phyloP scores from a whole-genome alignment of 2,113 vertebrate genomes.

The Xyliphius kryptos region DNA sequence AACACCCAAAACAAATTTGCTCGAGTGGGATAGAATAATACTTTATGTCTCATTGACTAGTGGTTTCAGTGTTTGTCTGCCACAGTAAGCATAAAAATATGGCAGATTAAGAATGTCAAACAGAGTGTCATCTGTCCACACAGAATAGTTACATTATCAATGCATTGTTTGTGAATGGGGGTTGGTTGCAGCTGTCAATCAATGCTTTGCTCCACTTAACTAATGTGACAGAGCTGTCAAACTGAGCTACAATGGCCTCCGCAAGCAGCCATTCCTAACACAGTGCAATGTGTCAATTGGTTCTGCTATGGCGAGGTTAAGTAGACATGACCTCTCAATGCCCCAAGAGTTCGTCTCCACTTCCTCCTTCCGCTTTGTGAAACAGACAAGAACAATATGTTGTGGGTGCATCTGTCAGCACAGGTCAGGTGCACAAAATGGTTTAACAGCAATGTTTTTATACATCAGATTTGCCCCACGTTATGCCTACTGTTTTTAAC shows the following conservation, averaged over 20 bases:
- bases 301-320: constrained; percentile 60
- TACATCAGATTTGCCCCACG: constrained; percentile 31
- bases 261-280: constrained; percentile 54
- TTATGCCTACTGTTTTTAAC: constrained; percentile 1
- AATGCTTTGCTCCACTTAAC: constrained; percentile 40
- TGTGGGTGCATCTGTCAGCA: constrained; percentile 51
- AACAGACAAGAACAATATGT: constrained; percentile 52
- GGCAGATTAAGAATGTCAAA: constrained; percentile 36
- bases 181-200: constrained; percentile 48
- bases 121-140: constrained; percentile 40
- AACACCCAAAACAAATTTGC: constrained; percentile 44
- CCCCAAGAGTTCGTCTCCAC: constrained; percentile 60
- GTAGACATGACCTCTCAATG: constrained; percentile 63
- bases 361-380: constrained; percentile 62
- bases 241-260: constrained; percentile 49
- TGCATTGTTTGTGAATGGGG: constrained; percentile 48
- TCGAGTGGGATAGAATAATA: background rate
- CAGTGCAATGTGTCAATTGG: constrained; percentile 60
- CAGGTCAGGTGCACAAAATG: constrained; percentile 35
- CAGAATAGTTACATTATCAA: constrained; percentile 21
- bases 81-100: constrained; percentile 23
- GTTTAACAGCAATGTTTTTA: constrained; percentile 53
- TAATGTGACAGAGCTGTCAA: constrained; percentile 60
- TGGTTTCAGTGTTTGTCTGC: constrained; percentile 24
- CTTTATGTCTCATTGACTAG: constrained; percentile 2